Evolutionary conservation across 2,797 vertebrate species (phyloP), one percentile per base, ranked within the genome.

Genomic region (Chloroceryle inda): DNA sequence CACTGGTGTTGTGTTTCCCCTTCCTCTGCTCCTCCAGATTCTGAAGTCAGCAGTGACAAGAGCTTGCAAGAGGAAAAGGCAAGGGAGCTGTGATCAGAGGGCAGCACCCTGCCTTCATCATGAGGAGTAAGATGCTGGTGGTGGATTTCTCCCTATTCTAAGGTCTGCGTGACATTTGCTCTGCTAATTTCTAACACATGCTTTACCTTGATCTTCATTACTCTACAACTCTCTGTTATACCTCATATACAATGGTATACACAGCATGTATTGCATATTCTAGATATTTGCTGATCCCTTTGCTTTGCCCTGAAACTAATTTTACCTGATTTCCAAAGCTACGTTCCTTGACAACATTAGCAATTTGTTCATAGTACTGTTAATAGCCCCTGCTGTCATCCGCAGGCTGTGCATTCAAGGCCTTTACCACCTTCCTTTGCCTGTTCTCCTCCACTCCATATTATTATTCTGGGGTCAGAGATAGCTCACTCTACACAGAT

Each of bases 81-180:
- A 21, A 12, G 5, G 7, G 31, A 61, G 6, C 18, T 37, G 45
- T 16, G 8, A 33, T 68, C 27, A 56, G 37, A 56, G 26, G 10
- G 44, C 52, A 56, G 16, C 11, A 31, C 27, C 42, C 37, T 40
- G 3, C 23, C 14, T 68, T 56, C 33, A 52, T 20, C 55, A 33
- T 0, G 0, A 67, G 16, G 5, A 37, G 11, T 3, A 6, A 8
- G 11, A 55, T 67, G 22, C 18, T 50, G 7, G 10, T 4, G 1
- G 16, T 31, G 13, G 4, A 4, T 31, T 55, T 68, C 40, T 66
- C 35, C 15, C 22, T 45, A 0, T 27, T 27, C 44, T 11, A 17
- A 44, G 14, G 23, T 56, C 40, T 29, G 5, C 23, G 13, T 37
- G 38, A 33, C 16, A n/a, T 47, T 31, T 18, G 8, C 71, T 78